These are phyloP conservation scores for Artibeus lituratus DNA, from an alignment of 2,797 vertebrate species.

Conservation along the genomic window DNA sequence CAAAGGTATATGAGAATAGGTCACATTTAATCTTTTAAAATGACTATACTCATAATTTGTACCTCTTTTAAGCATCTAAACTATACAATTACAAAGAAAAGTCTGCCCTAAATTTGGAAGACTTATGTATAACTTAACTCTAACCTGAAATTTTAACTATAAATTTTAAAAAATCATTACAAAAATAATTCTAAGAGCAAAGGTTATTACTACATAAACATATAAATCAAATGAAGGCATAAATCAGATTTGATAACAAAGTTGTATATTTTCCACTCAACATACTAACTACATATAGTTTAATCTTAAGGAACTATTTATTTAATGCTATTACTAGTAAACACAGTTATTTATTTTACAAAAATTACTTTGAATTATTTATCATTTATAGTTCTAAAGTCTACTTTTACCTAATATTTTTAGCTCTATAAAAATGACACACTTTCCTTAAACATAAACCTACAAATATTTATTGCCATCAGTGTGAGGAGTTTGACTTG, in stretches of 20 bases:
- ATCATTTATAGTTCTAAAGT: background rate
- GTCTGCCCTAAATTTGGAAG: background rate
- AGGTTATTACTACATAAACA: background rate
- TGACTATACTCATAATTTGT: background rate
- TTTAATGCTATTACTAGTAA: background rate
- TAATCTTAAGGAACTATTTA: background rate
- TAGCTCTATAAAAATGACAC: background rate
- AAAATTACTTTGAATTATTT: background rate
- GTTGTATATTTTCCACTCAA: background rate
- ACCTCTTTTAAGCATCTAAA: background rate
- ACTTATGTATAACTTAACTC: background rate
- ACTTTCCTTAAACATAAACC: slow-evolving; percentile 37
- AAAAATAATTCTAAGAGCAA: background rate
- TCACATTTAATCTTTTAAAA: background rate
- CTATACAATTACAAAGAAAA: background rate
- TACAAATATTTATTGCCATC: slow-evolving; percentile 23
- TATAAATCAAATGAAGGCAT: background rate
- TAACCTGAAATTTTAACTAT: background rate
- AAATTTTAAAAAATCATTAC: background rate
- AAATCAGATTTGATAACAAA: background rate
- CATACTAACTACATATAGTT: background rate
- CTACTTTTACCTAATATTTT: background rate
- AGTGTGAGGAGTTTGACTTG: background rate
- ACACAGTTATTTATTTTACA: background rate
- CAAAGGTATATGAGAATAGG: background rate